Conservation (phyloP, 2,113 vertebrate species). For the Rhinogobius similis region DNA sequence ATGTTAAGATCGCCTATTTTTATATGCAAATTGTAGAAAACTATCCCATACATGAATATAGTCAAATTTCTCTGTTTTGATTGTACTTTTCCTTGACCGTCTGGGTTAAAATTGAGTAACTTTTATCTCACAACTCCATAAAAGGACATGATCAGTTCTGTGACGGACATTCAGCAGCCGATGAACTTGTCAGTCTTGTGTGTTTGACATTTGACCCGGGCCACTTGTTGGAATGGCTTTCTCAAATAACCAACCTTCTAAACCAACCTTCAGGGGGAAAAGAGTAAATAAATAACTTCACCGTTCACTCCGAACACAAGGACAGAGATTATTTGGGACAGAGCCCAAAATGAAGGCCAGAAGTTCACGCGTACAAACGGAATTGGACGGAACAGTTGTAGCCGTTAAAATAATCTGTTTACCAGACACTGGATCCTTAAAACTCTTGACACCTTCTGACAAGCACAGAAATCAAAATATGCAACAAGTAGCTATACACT, state of each 20-base stretch:
- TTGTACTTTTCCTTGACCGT: no score
- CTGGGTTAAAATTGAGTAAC: neutral
- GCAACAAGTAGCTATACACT: neutral
- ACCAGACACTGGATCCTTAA: slow-evolving; percentile 25
- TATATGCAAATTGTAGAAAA: neutral
- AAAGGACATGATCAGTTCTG: neutral
- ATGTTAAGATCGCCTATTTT: no score
- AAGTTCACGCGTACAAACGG: neutral
- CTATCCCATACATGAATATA: no score
- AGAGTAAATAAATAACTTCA: slow-evolving; percentile 26
- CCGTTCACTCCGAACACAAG: slow-evolving; percentile 8
- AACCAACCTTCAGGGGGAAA: slow-evolving; percentile 19
- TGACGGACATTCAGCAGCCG: neutral
- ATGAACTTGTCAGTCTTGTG: neutral
- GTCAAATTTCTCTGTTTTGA: no score
- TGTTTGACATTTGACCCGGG: slow-evolving; percentile 4
- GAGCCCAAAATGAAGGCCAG: neutral
- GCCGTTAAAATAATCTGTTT: slow-evolving; percentile 25
- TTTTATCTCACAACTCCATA: neutral
- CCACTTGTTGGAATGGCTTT: slow-evolving; percentile 14
- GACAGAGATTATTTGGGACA: slow-evolving; percentile 11
- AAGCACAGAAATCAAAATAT: slow-evolving; percentile 1
- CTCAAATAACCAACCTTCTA: slow-evolving; percentile 8
- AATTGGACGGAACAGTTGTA: neutral
- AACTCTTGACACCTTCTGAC: slow-evolving; percentile 48